A percentile compares a stretch with the other conserved stretches of the same genome.
Evolutionary conservation across 2,113 vertebrate species (phyloP).

Genomic region (Sander vitreus): DNA sequence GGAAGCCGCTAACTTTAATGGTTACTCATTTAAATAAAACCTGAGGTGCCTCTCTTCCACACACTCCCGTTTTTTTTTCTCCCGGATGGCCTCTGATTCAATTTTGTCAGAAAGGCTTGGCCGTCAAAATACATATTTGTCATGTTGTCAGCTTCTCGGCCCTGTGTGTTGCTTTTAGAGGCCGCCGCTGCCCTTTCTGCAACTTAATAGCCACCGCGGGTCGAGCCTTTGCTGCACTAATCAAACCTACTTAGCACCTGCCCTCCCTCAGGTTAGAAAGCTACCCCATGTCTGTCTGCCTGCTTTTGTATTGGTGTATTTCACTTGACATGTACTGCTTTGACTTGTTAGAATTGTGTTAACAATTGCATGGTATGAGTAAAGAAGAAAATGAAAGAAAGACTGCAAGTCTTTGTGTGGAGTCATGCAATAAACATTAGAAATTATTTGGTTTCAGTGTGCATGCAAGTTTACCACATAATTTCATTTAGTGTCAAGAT

Average conservation of each 20-base stretch:
- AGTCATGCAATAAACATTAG: background rate
- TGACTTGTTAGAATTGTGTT: conserved; percentile 18
- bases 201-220: conserved; percentile 85
- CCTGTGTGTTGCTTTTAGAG: conserved; percentile 89
- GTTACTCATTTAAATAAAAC: conserved; percentile 64
- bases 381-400: background rate
- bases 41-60: conserved; percentile 33
- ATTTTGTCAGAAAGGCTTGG: conserved; percentile 52
- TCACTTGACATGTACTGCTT: conserved; percentile 15
- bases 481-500: no score
- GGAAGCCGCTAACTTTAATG: conserved; percentile 55
- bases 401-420: background rate
- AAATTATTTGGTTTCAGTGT: background rate
- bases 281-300: conserved; percentile 25
- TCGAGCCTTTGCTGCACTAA: conserved; percentile 88
- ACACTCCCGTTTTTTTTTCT: background rate
- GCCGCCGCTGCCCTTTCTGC: conserved; percentile 85
- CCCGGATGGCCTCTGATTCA: conserved; percentile 45
- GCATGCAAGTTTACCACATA: background rate
- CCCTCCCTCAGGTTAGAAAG: conserved; percentile 78
- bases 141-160: conserved; percentile 62
- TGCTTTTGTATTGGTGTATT: conserved; percentile 27
- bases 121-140: conserved; percentile 44
- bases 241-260: conserved; percentile 86
- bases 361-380: background rate